These are phyloP conservation scores for Thereva unica DNA, from an alignment of 2,888 invertebrate species.

Conservation along the genomic window DNA sequence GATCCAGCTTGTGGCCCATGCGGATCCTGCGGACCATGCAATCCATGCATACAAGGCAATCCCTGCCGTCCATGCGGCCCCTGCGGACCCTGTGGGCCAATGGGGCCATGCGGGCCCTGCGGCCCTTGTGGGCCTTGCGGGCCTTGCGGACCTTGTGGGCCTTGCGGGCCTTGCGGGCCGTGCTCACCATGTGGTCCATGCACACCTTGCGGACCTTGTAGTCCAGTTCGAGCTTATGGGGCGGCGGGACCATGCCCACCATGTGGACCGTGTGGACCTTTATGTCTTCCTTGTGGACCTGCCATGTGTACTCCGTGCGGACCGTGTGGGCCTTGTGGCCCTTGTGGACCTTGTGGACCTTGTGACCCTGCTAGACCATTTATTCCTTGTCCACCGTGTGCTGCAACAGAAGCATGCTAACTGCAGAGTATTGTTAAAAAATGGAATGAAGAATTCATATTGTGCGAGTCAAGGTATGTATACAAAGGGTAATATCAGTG, in stretches of 20 bases:
- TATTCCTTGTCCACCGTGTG: constrained; percentile 19
- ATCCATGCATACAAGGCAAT: constrained; percentile 6
- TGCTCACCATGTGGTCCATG: constrained; percentile 46
- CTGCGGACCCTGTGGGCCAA: constrained; percentile 42
- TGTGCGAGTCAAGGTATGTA: constrained; percentile 28
- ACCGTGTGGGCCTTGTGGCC: constrained; percentile 34
- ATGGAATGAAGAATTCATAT: neutral
- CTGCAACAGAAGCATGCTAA: constrained; percentile 19
- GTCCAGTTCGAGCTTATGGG: constrained; percentile 22
- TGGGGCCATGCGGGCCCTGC: constrained; percentile 39
- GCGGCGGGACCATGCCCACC: neutral
- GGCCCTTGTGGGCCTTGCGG: constrained; percentile 46
- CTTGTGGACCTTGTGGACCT: constrained; percentile 39
- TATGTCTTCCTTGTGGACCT: constrained; percentile 3
- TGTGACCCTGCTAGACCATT: constrained; percentile 39
- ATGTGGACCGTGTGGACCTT: neutral
- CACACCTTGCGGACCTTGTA: constrained; percentile 47
- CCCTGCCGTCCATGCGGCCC: constrained; percentile 38
- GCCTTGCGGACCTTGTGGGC: constrained; percentile 46
- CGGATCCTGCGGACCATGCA: constrained; percentile 21
- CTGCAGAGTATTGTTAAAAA: neutral
- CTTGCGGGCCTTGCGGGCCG: constrained; percentile 42
- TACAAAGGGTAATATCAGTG: constrained; percentile 1
- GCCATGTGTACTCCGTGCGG: constrained; percentile 39
- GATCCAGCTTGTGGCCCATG: constrained; percentile 33